Conservation (phyloP, 2,888 invertebrate species). For the Epirrhoe tristata region DNA sequence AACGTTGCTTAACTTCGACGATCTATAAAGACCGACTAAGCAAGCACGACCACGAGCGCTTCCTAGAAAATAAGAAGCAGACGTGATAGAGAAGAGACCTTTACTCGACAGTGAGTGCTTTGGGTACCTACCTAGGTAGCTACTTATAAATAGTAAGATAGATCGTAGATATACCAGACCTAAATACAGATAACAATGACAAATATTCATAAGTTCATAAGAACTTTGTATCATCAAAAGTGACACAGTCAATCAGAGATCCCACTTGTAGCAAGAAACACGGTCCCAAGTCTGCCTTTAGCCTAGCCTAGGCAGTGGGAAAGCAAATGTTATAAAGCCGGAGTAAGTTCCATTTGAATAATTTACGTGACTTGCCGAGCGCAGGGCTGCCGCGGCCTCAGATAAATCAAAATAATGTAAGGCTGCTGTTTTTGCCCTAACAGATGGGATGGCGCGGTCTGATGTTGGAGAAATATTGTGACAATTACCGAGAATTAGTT, state of each 20-base stretch:
- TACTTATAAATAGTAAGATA: too few species aligned
- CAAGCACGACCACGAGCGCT: too few species aligned
- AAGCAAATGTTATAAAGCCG: conserved; percentile 35
- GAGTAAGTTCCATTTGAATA: conserved; percentile 52
- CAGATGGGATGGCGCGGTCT: conserved; percentile 11
- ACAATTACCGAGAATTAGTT: not conserved
- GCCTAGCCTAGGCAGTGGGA: conserved; percentile 4
- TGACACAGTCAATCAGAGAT: not conserved
- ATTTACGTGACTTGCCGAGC: conserved; percentile 45
- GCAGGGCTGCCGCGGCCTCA: conserved; percentile 25
- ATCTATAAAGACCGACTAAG: too few species aligned
- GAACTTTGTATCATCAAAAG: too few species aligned
- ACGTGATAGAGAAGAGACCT: too few species aligned
- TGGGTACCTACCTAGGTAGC: too few species aligned
- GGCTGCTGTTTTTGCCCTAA: conserved; percentile 16
- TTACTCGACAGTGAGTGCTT: too few species aligned
- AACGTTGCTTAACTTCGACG: too few species aligned
- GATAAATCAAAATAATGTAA: conserved; percentile 20
- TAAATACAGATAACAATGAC: not conserved
- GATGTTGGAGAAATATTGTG: not conserved
- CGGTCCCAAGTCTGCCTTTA: not conserved
- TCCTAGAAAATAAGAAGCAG: too few species aligned
- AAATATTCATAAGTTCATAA: too few species aligned
- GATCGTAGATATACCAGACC: not conserved
- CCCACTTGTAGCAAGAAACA: not conserved